A percentile compares a stretch with the other conserved stretches of the same genome.
Evolutionary conservation across 2,797 vertebrate genomes (phyloP).

Genomic region (Cichlasoma orientale): DNA sequence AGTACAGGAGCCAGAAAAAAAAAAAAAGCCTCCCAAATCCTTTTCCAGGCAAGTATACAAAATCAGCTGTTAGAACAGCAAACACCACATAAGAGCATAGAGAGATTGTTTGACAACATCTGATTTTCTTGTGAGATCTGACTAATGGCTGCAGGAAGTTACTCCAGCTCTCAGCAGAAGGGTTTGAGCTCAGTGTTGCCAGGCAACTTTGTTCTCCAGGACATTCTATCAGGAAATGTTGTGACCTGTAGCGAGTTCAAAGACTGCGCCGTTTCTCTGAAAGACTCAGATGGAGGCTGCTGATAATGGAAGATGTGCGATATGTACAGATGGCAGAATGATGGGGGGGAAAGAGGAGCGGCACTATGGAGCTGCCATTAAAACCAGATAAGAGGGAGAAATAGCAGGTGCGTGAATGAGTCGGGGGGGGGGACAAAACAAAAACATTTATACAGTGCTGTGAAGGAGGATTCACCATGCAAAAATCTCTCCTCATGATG

Average conservation of each 20-base stretch:
- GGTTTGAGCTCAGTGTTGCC: conserved; percentile 44
- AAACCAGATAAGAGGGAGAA: conserved; percentile 21
- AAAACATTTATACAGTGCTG: background rate
- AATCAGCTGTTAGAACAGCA: conserved; percentile 17
- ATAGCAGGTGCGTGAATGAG: conserved; percentile 14
- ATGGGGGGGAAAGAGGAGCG: background rate
- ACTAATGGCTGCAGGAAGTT: conserved; percentile 33
- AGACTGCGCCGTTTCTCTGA: conserved; percentile 24
- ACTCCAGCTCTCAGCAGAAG: conserved; percentile 20
- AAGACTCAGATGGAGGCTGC: conserved; percentile 45
- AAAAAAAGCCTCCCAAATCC: background rate
- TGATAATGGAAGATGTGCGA: conserved; percentile 53
- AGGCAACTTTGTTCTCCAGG: conserved; percentile 58
- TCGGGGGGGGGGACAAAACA: background rate
- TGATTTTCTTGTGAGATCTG: conserved; percentile 11
- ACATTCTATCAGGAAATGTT: conserved; percentile 28
- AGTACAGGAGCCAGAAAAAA: background rate
- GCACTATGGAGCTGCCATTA: too few species aligned
- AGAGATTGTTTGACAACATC: conserved; percentile 17
- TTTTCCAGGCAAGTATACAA: background rate
- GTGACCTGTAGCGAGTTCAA: conserved; percentile 50
- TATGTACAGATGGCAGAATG: conserved; percentile 30
- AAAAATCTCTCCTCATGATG: background rate
- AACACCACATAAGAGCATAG: background rate
- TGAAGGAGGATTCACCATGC: background rate